These are phyloP conservation scores for Plutomurus gul DNA, from an alignment of 1,140 invertebrate genomes.

Conservation along the genomic window DNA sequence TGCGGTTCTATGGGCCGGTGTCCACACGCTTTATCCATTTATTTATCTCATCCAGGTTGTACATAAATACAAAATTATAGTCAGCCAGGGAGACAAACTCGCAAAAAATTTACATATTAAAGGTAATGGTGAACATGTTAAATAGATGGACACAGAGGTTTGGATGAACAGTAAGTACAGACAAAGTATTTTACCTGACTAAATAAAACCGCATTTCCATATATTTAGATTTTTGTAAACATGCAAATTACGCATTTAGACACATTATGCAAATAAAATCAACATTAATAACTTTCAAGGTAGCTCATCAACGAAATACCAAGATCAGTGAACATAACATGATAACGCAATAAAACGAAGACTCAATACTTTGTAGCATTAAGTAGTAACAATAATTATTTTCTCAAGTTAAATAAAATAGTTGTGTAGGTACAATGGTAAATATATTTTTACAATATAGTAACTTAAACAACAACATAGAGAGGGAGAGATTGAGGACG, in stretches of 20 bases:
- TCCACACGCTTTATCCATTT: neutral
- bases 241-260: neutral
- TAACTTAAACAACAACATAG: no score
- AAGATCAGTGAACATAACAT: neutral
- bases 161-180: neutral
- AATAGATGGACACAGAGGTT: neutral
- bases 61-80: slow-evolving; percentile 28
- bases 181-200: slow-evolving; percentile 10
- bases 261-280: neutral
- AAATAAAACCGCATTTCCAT: slow-evolving; percentile 14
- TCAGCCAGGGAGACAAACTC: neutral
- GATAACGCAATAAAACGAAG: neutral
- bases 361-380: neutral
- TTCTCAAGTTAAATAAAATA: no score
- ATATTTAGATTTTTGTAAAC: no score
- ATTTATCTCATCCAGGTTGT: slow-evolving; percentile 28
- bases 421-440: no score
- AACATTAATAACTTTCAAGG: neutral
- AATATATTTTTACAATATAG: no score
- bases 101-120: neutral
- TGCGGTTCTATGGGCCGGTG: no score
- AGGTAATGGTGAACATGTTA: neutral
- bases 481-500: no score
- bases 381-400: no score
- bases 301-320: slow-evolving; percentile 4